Conservation (phyloP, 2,797 vertebrate species). For the Poecilia wingei region DNA sequence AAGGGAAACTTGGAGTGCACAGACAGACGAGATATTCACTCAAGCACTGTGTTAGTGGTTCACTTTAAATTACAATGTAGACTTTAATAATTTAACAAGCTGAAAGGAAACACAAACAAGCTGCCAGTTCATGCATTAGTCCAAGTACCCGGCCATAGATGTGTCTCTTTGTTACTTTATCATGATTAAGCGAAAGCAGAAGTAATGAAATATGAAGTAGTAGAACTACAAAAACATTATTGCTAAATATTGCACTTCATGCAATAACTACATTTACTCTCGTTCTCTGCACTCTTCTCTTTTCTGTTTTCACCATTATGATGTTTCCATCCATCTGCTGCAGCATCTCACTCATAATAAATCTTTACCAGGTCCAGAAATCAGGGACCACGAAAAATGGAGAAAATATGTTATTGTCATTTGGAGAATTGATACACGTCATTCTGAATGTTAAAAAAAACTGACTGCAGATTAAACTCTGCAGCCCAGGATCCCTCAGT, state of each 20-base stretch:
- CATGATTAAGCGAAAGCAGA: not conserved
- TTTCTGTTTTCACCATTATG: not conserved
- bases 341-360: not conserved
- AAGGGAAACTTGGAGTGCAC: not conserved
- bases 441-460: not conserved
- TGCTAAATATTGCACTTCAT: not conserved
- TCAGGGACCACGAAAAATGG: not conserved
- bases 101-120: slow-evolving; percentile 2
- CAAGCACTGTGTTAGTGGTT: not conserved
- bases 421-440: not conserved
- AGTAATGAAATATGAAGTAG: not conserved
- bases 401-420: not conserved
- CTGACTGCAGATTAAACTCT: slow-evolving; percentile 13
- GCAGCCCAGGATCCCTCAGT: slow-evolving; percentile 21
- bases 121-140: slow-evolving; percentile 1
- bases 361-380: not conserved
- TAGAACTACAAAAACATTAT: not conserved
- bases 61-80: not conserved
- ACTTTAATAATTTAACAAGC: slow-evolving; percentile 4
- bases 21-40: not conserved
- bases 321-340: not conserved
- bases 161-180: not conserved
- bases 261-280: not conserved
- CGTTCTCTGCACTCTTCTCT: not conserved
- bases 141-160: not conserved